Conservation (phyloP, 1,140 invertebrate genomes). For the Bacillus rossius region DNA sequence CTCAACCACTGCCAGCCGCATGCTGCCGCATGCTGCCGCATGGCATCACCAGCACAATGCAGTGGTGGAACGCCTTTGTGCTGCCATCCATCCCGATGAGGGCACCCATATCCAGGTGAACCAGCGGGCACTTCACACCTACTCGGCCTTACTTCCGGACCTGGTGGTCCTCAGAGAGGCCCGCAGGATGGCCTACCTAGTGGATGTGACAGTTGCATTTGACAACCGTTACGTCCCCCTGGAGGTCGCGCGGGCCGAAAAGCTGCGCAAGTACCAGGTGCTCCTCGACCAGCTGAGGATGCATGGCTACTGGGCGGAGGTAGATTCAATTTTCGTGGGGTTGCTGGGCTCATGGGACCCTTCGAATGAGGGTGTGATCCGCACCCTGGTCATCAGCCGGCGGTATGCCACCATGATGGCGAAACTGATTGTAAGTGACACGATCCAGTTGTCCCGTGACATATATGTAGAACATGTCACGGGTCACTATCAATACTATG, state of each 20-base stretch:
- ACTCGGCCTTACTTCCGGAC: slow-evolving; percentile 25
- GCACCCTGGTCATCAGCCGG: background rate
- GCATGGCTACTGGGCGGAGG: background rate
- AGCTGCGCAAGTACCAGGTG: background rate
- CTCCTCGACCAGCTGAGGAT: background rate
- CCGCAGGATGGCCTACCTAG: slow-evolving; percentile 17
- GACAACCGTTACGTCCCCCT: slow-evolving; percentile 32
- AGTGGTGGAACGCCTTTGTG: slow-evolving; percentile 10
- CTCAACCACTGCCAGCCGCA: slow-evolving; percentile 9
- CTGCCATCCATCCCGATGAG: slow-evolving; percentile 13
- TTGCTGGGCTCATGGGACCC: slow-evolving; percentile 3
- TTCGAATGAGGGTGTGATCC: slow-evolving; percentile 1
- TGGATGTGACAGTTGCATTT: slow-evolving; percentile 38
- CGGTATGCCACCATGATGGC: slow-evolving; percentile 23
- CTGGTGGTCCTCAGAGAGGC: slow-evolving; percentile 28
- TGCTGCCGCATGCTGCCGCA: slow-evolving; percentile 22
- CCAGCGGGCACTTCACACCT: no score
- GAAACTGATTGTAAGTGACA: slow-evolving; percentile 24
- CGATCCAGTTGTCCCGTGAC: slow-evolving; percentile 26
- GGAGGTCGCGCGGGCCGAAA: slow-evolving; percentile 4
- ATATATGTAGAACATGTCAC: slow-evolving; percentile 24
- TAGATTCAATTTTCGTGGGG: background rate
- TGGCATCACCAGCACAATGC: slow-evolving; percentile 16
- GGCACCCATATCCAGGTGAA: slow-evolving; percentile 8
- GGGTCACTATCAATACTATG: slow-evolving; percentile 2